Evolutionary conservation across 2,797 vertebrate species (phyloP), one percentile per base, ranked within the genome.

Genomic region (Coccyzus lansbergi): DNA sequence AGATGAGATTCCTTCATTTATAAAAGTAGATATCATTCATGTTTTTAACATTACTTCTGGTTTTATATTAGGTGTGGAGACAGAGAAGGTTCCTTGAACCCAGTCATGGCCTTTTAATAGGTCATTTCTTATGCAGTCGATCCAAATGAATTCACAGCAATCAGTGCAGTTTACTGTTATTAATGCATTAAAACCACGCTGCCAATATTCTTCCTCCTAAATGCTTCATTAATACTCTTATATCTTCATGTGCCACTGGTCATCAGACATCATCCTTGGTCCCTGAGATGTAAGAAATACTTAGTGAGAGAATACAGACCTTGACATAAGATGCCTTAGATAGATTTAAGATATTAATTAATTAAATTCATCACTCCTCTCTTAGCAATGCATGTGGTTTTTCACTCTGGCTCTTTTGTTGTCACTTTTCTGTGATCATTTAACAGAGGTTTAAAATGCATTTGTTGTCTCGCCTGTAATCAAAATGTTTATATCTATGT

Each of bases 111-210:
- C 21, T 64, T 88, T 44, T 36, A 83, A 58, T 15, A 51, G 25
- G 40, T 64, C 4, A 52, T 46, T 52, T 83, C 49, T 53, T 21
- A 51, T 20, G 53, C 2, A 63, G 29, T 44, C 6, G 2, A 25
- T 74, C 62, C 44, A 88, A 68, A 93, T 26, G 7, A 90, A 42
- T 75, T 86, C 53, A 44, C 82, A 95, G 83, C 85, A 80, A 86
- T 20, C 46, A 75, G 55, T 87, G 28, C 33, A 33, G 13, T 46
- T 80, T 68, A 63, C 24, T 84, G 34, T 84, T 90, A 68, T 62
- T 83, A 85, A 89, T 71, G 31, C 7, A 88, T 94, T 77, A 48
- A 87, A 91, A 74, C 40, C 4, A 71, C 34, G 11, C 51, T 34
- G 7, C 4, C 10, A 82, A 42, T 65, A 64, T 82, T 55, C 7